Evolutionary conservation across 2,888 invertebrate genomes (phyloP), one percentile per base, ranked within the genome.

Genomic region (Mantis religiosa): DNA sequence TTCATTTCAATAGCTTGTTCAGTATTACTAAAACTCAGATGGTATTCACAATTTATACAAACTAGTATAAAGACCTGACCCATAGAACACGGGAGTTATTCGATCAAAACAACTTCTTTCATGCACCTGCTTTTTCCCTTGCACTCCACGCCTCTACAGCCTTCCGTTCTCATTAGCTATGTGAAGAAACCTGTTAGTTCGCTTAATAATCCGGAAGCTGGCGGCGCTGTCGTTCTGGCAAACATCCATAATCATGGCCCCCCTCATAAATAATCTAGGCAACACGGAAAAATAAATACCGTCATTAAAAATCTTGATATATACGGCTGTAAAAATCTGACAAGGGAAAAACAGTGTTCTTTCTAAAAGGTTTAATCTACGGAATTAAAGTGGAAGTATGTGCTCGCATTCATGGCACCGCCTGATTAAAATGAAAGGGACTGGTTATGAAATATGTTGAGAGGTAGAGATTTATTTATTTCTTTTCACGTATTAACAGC

Each of bases 171-270:
- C 85, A 85, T 85, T 85, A 85, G 14, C 47, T 85, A 85, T 85
- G 85, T 85, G 85, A 47, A n/a, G 47, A 85, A 85, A 47, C 85
- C 85, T 85, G 85, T 85, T 34, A 28, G 84, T n/a, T n/a, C 6
- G 28, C 83, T 81, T 81, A 86, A 81, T 86, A 86, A 86, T 86
- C 86, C 86, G 86, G 86, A 86, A 86, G 81, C 54, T 54, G 86
- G 86, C 86, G 86, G 86, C 7, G 12, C 86, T 71, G 54, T 71
- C 54, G 54, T 71, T 71, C 54, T 71, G 54, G 54, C 54, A 71
- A 71, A 71, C 54, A 71, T 71, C 54, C 54, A 71, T 71, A 71
- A 71, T 71, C 54, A 71, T 71, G 54, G 54, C 54, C 54, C 54
- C 54, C 41, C 54, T 71, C 54, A 71, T 71, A 71, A 71, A 71